Evolutionary conservation across 2,888 invertebrate species (phyloP).

Genomic region (Rutpela maculata): DNA sequence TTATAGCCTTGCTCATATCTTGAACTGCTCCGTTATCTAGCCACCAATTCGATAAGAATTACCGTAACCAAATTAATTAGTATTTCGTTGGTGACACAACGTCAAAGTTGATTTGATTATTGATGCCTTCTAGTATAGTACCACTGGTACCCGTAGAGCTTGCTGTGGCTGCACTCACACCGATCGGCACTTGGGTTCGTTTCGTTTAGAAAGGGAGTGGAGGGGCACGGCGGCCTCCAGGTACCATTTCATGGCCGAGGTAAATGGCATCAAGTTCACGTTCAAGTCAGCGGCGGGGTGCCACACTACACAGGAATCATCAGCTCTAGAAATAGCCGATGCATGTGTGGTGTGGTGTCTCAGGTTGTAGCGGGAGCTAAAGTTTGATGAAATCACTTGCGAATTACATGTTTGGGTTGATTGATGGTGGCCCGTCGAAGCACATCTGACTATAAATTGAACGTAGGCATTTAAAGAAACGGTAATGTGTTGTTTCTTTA

Average conservation of each 20-base stretch:
- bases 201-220: slow-evolving; percentile 67
- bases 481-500: too few species aligned
- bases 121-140: slow-evolving; percentile 3
- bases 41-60: background rate
- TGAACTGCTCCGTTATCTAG: background rate
- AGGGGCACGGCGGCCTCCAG: slow-evolving; percentile 66
- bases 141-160: background rate
- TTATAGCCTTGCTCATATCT: background rate
- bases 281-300: slow-evolving; percentile 55
- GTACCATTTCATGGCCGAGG: slow-evolving; percentile 71
- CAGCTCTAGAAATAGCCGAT: background rate
- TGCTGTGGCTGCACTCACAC: background rate
- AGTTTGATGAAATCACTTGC: too few species aligned
- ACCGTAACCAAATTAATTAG: background rate
- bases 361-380: background rate
- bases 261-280: slow-evolving; percentile 73
- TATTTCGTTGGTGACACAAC: background rate
- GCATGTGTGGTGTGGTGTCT: background rate
- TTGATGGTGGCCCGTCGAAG: too few species aligned
- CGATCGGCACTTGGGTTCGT: slow-evolving; percentile 20
- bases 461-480: too few species aligned
- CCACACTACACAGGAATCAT: background rate
- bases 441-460: too few species aligned
- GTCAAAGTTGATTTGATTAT: background rate
- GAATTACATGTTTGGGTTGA: too few species aligned